phyloP scores from a whole-genome alignment of 2,113 vertebrate species.

The Chrysochloris asiatica region DNA sequence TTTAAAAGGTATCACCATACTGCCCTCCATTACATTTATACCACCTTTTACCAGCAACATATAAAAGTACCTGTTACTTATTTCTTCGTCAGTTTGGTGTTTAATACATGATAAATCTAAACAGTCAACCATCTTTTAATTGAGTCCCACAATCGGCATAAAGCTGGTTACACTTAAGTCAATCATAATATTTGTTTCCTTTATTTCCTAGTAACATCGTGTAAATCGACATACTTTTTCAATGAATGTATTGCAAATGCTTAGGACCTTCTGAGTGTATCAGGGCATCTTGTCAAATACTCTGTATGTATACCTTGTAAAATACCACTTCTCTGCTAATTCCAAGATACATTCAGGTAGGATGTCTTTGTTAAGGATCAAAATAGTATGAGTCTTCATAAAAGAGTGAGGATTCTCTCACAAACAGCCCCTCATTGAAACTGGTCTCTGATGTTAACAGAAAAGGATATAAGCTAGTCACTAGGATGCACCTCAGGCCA shows the following conservation, averaged over 20 bases:
- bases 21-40: neutral
- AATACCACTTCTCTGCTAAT: neutral
- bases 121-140: conserved; percentile 25
- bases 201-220: neutral
- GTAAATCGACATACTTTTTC: conserved; percentile 27
- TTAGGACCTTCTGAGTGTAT: neutral
- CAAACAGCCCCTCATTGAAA: neutral
- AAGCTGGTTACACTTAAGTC: neutral
- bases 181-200: conserved; percentile 12
- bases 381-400: neutral
- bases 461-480: neutral
- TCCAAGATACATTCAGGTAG: neutral
- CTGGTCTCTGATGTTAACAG: neutral
- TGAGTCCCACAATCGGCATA: conserved; percentile 5
- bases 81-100: conserved; percentile 37
- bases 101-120: neutral
- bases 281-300: neutral
- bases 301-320: neutral
- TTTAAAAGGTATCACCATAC: neutral
- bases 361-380: neutral
- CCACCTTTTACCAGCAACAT: neutral
- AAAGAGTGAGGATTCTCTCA: neutral
- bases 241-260: neutral
- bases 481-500: neutral
- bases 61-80: neutral